Base-by-base conservation (phyloP, 2,797 vertebrate genomes). In the Telmatherina bonti region DNA sequence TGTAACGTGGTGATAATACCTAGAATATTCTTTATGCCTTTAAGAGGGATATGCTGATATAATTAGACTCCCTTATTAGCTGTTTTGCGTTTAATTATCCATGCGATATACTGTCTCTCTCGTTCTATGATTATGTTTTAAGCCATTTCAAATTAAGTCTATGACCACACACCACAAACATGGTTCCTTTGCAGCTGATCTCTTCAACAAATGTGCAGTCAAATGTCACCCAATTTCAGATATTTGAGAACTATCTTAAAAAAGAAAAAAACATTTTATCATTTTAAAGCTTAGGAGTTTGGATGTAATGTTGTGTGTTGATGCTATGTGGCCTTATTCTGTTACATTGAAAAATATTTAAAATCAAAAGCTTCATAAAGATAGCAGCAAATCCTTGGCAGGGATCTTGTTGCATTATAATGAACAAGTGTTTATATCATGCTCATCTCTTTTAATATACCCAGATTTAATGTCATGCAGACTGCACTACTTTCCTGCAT, bases 401-500 rank as follows among this genome's bases (percentile, higher is more conserved):
- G 35, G 2, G n/a, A 65, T 56, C 24, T 26, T 2, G 41, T 38
- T 69, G 9, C 33, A 78, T 63, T 62, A 43, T 33, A 36, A 33
- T 71, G 7, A 5, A 30, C 26, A 71, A 30, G 13, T 62, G 12
- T 61, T 75, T 30, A 68, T 22, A 62, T 71, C 59, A 47, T 36
- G 30, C 74, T 26, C 26, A 67, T 61, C 33, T 65, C 58, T 38
- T 72, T 43, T 30, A 55, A 51, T 66, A 41, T 43, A 66, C 70
- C 41, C 58, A 53, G 15, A 78, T 60, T 68, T 67, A 53, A 72
- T 74, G 45, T 41, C 64, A 64, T 60, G 62, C 56, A 64, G 61
- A 69, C 62, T 74, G 43, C 52, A 57, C 70, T 70, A 68, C 64
- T 76, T 81, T 67, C 30, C 55, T 57, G 33, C 49, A 61, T 76